Conservation (phyloP, 2,888 invertebrate genomes). For the Eupithecia exiguata region DNA sequence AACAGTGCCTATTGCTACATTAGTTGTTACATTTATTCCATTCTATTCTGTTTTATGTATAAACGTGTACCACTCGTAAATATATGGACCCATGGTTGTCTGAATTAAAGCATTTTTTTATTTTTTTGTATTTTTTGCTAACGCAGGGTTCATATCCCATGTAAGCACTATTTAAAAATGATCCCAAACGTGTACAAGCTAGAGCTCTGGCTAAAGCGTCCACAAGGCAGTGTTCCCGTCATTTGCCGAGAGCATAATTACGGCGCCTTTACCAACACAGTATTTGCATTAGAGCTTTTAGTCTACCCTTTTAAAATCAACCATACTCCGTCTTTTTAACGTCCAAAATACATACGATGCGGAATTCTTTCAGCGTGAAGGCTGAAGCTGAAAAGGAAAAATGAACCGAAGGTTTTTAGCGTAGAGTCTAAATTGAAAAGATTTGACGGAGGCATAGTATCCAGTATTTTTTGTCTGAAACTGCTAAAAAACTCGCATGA, state of each 20-base stretch:
- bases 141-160: not conserved
- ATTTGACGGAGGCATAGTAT: not conserved
- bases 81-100: too few species aligned
- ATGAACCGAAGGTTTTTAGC: constrained; percentile 7
- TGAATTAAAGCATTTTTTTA: too few species aligned
- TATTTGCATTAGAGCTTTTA: constrained; percentile 61
- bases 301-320: constrained; percentile 20
- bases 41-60: too few species aligned
- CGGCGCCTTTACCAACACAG: constrained; percentile 60
- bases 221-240: constrained; percentile 37
- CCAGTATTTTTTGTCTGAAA: constrained; percentile 6
- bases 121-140: too few species aligned
- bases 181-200: constrained; percentile 22
- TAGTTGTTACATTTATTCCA: too few species aligned
- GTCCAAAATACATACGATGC: constrained; percentile 23
- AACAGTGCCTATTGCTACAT: too few species aligned
- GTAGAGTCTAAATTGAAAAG: constrained; percentile 9
- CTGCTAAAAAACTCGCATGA: not conserved
- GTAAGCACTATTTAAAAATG: constrained; percentile 4
- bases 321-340: constrained; percentile 17
- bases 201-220: constrained; percentile 28
- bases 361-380: constrained; percentile 6
- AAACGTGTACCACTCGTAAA: too few species aligned
- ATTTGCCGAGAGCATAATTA: constrained; percentile 67
- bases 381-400: constrained; percentile 2